Evolutionary conservation across 2,888 invertebrate genomes (phyloP), one percentile per base, ranked within the genome.

Genomic region (Phyllotreta cruciferae): DNA sequence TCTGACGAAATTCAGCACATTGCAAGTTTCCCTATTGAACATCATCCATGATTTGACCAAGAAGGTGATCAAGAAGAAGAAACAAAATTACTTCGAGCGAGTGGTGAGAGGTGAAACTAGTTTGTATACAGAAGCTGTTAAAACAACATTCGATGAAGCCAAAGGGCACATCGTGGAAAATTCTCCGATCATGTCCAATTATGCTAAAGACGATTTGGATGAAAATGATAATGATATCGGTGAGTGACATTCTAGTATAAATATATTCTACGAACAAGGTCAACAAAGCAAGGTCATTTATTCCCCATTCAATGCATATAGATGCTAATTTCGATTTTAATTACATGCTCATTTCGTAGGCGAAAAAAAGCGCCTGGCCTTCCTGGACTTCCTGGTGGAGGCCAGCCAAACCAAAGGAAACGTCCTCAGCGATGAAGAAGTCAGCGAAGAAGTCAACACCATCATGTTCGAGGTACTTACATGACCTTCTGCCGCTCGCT

Each of bases 361-460:
- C 7, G 90, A 91, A 75, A 93, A 93, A 82, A 90, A 89, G 75
- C 87, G 94, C 72, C 83, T 93, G 56, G 95, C 96, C 53, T 95
- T 96, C 82, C 85, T 96, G 70, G 96, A 96, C 81, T 83, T 94
- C 69, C 84, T 96, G 73, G 83, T 96, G 54, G 92, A 93, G 79
- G 88, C 91, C 7, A 64, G 63, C 53, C 66, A 67, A 42, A 56
- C 50, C 9, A 56, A 61, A 50, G 66, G 64, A 58, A 67, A 47
- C 39, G 38, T 41, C 9, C 39, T 70, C 7, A 64, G 45, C n/a
- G 70, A 70, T 44, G 63, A 65, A 47, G 70, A 70, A 81, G 90
- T 93, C 70, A 89, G 90, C 72, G 91, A 93, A 78, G 91, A 93
- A 85, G 92, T 92, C 0, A 89, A 92, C 76, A 92, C 92, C 0